A percentile compares a stretch with the other conserved stretches of the same genome.
phyloP scores from a whole-genome alignment of 2,113 vertebrate genomes.

The Daphoenositta chrysoptera region DNA sequence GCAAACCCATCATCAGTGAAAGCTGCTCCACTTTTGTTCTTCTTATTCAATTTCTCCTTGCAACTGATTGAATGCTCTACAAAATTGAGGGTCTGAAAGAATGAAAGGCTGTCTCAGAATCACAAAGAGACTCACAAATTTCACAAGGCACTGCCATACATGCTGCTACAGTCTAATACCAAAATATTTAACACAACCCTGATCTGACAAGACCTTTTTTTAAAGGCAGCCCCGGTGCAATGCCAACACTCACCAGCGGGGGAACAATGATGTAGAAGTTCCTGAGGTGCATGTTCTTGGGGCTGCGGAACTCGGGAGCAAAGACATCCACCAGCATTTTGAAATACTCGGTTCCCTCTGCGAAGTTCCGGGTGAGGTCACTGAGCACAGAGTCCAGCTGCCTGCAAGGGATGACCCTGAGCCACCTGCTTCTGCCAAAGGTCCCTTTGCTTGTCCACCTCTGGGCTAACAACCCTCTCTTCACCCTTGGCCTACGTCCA shows the following conservation, averaged over 20 bases:
- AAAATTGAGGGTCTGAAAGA: conserved; percentile 90
- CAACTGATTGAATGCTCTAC: conserved; percentile 97
- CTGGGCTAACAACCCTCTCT: neutral
- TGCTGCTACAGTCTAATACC: neutral
- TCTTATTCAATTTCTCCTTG: conserved; percentile 98
- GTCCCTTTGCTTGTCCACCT: neutral
- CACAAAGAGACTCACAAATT: neutral
- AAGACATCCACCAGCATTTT: conserved; percentile 98
- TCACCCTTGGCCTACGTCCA: neutral
- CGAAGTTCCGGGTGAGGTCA: conserved; percentile 93
- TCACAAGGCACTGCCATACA: neutral
- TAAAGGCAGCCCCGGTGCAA: too few relatives aligned
- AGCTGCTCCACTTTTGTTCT: conserved; percentile 95
- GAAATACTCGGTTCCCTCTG: conserved; percentile 97
- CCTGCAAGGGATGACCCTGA: conserved; percentile 9
- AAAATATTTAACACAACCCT: neutral
- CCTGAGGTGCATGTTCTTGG: conserved; percentile 94
- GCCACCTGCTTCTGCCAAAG: neutral
- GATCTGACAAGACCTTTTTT: neutral
- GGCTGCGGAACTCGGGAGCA: conserved; percentile 91
- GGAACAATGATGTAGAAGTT: conserved; percentile 99
- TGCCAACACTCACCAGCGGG: neutral
- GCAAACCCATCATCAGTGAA: conserved; percentile 99
- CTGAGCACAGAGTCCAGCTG: conserved; percentile 88
- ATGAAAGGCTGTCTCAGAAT: neutral